Percentiles rank a stretch among this genome's conserved stretches.
Evolutionary conservation across 2,888 invertebrate genomes (phyloP).

Genomic region (Nowickia ferox): DNA sequence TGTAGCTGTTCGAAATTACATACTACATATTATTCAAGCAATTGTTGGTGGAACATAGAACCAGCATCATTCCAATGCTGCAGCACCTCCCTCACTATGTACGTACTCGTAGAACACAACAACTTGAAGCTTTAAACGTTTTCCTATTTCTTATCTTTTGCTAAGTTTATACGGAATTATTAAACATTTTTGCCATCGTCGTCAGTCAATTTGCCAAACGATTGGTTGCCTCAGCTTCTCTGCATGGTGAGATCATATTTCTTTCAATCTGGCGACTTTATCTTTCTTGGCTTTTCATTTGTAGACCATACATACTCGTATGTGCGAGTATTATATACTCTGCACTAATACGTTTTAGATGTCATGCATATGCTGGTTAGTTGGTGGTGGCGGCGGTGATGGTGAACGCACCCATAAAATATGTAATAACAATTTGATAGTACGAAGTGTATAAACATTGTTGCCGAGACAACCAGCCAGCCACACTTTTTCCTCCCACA

Average conservation of each 20-base stretch:
- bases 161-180: conserved; percentile 40
- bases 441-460: conserved; percentile 17
- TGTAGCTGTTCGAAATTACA: conserved; percentile 32
- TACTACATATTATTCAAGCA: conserved; percentile 43
- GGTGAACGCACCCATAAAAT: conserved; percentile 55
- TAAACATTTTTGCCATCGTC: conserved; percentile 61
- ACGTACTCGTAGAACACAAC: conserved; percentile 11
- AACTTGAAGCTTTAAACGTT: conserved; percentile 1
- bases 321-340: conserved; percentile 1
- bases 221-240: conserved; percentile 54
- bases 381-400: conserved; percentile 7
- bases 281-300: conserved; percentile 44
- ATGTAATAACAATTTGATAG: conserved; percentile 46
- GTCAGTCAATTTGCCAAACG: conserved; percentile 64
- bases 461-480: conserved; percentile 15
- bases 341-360: conserved; percentile 21
- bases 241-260: conserved; percentile 66
- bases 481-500: conserved; percentile 59
- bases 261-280: conserved; percentile 58
- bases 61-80: conserved; percentile 20
- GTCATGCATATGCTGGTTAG: conserved; percentile 49
- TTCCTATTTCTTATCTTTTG: conserved; percentile 34
- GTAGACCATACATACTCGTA: conserved; percentile 3
- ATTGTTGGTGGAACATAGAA: conserved; percentile 37
- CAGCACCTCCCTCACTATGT: conserved; percentile 39